Evolutionary conservation across 2,113 vertebrate genomes (phyloP).

Genomic region (Bos taurus): ARS-UCD2.0 NC_037336.1:13581001-13581500

Average conservation of each 20-base stretch:
- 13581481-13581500: not conserved
- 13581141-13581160: not conserved
- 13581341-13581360: not conserved
- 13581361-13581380: not conserved
- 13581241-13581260: not conserved
- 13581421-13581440: not conserved
- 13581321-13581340: not conserved
- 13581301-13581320: not conserved
- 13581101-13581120: not conserved
- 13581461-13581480: conserved; percentile 6
- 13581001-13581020: not conserved
- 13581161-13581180: not conserved
- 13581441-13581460: not conserved
- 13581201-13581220: not conserved
- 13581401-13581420: not conserved
- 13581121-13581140: not conserved
- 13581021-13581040: not conserved
- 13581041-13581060: not conserved
- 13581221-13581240: not conserved
- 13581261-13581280: not conserved
- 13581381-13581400: not conserved
- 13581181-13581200: not conserved
- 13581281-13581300: not conserved
- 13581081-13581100: not conserved
- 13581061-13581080: not conserved